Base-by-base conservation (phyloP, 2,113 vertebrate genomes). In the Plectropomus leopardus region DNA sequence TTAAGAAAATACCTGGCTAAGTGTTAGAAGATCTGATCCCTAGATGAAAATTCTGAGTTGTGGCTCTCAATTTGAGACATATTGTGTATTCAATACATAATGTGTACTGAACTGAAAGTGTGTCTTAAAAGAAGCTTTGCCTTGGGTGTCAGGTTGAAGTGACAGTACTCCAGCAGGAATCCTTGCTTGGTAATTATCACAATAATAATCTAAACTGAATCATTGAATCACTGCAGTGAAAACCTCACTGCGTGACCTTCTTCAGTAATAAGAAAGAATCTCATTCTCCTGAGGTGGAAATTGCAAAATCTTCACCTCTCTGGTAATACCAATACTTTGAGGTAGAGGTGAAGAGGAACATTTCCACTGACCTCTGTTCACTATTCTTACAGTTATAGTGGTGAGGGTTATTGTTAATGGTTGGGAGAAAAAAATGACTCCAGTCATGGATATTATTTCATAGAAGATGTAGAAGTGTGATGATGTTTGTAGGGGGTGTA, bases 191-290 rank as follows among this genome's bases (percentile, higher is more conserved):
- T 45, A 28, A 36, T 50, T 47, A 69, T 80, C 30, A 71, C 68
- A 83, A n/a, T n/a, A 71, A 55, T 75, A 24, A 78, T 72, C 50
- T 42, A 58, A 77, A 71, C 21, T 77, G 34, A 84, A 76, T 54
- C 30, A 51, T 17, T 14, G 14, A 66, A 76, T 45, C 17, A 3
- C 36, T 70, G 23, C 28, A 64, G 57, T 65, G 57, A 78, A 59
- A 83, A 65, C 26, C 19, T 44, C 48, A 42, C 23, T 50, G 73
- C 23, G 24, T 61, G 44, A 59, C 63, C 72, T 87, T 42, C 13
- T 72, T 81, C 5, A 11, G 19, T 36, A 7, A 58, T 19, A 53
- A 17, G 42, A 59, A 67, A 42, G 2, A 59, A 58, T 23, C 13
- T 3, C 14, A n/a, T 67, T 55, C 74, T 71, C 45, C 53, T 11